Base-by-base conservation (phyloP, 2,888 invertebrate genomes). In the Thera britannica region DNA sequence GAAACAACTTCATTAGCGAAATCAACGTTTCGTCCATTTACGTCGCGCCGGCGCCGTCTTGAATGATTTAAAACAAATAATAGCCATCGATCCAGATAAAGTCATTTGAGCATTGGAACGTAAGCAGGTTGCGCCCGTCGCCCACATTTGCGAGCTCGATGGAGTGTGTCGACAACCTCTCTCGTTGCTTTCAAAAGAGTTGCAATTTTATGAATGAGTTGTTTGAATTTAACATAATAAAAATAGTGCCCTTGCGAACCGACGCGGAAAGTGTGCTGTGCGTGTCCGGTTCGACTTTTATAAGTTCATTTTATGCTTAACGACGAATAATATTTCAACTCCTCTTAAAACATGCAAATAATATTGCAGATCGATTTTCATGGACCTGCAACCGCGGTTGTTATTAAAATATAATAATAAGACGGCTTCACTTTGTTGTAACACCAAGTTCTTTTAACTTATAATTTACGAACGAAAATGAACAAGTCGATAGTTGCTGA, bases 151-250 rank as follows among this genome's bases (percentile, higher is more conserved):
- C 84, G 84, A 77, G 77, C 74, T 80, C 85, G 81, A 81, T 87
- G 83, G 79, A 85, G 87, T 86, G 89, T 86, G 78, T 78, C 89
- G 83, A 75, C 79, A 65, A 69, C 81, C 78, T 84, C 86, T 90
- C 88, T 80, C 83, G 84, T 89, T 89, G 84, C 86, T 82, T 81
- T 82, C 82, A 77, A 87, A 84, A 83, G 84, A 87, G 85, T 87
- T 86, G 87, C 90, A 92, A 92, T 93, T 92, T 92, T 91, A 91
- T 92, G 92, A 92, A 93, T 92, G 92, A 91, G 84, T 89, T 90
- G 88, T 88, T 92, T 90, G 89, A 92, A 93, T 90, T 90, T 88
- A 90, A 89, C 83, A 87, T 85, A 86, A 88, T 90, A 90, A 90
- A 90, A 89, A 84, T 84, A 83, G 77, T 81, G 79, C 76, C 80